Base-by-base conservation (phyloP, 92 coral and sea anemone genomes). In the Palythoa heliodiscus region DNA sequence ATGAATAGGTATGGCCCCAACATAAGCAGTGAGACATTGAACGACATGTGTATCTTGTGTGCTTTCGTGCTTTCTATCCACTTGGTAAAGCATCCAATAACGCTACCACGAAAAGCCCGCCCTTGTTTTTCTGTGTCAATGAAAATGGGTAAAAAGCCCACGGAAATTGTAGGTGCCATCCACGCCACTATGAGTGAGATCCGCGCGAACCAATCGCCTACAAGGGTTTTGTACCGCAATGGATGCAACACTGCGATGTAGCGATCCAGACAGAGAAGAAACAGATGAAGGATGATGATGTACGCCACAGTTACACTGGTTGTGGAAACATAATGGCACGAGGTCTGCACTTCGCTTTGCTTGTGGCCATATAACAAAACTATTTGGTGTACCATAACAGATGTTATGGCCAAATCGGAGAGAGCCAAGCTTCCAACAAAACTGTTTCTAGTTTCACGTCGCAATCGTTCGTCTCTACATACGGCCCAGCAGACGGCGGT, bases 251-350 rank as follows among this genome's bases (percentile, higher is more conserved):
- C 80, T 0, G 83, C 86, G 12, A 91, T 75, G 25, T 75, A 88
- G 22, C 93, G 93, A 57, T 91, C 93, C 58, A 76, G 48, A 24
- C 87, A 77, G 78, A 91, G 66, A 11, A 69, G 54, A 35, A 75
- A 38, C 53, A 91, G 83, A 39, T 88, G 89, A 1, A 84, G 73
- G 11, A 91, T 69, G 52, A 53, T 76, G 5, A 70, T 43, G 48
- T 88, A 91, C 3, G 54, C 20, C 43, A 80, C 13, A 0, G 67
- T 73, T 11, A 85, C 83, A 8, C 82, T 1, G 11, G 72, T 22
- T 1, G 77, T 81, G 13, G 89, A 52, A 35, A 87, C 55, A 29
- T 69, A 78, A 1, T 15, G 43, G 70, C 93, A 91, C 40, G 73
- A 79, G 2, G 40, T 16, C 25, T 39, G 16, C 19, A 64, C 16